Evolutionary conservation across 2,888 invertebrate species (phyloP).

Genomic region (Drosophila multiciliata): DNA sequence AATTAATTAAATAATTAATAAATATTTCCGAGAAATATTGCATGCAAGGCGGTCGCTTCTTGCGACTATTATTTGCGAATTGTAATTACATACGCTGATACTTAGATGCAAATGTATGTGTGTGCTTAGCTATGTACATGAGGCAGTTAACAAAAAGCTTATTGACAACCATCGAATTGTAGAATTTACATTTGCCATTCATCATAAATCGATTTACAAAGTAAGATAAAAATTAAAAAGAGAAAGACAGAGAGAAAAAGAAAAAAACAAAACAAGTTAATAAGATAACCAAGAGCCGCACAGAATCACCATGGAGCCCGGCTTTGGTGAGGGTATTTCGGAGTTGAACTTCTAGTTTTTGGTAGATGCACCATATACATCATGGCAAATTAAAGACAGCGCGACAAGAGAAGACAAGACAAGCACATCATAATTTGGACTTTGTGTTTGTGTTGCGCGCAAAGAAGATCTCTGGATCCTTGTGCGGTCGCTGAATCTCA

Average conservation of each 20-base stretch:
- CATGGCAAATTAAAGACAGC: conserved; percentile 10
- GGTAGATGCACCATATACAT: conserved; percentile 29
- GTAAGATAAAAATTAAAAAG: conserved; percentile 12
- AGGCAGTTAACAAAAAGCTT: conserved; percentile 58
- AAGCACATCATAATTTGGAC: conserved; percentile 84
- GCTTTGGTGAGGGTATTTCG: conserved; percentile 11
- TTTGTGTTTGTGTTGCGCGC: conserved; percentile 84
- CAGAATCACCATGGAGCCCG: conserved; percentile 16
- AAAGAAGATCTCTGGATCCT: conserved; percentile 84
- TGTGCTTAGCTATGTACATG: conserved; percentile 49
- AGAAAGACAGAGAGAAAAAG: too few species aligned
- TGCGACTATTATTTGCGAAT: conserved; percentile 58
- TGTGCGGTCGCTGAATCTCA: conserved; percentile 84
- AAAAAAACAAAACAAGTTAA: conserved; percentile 14
- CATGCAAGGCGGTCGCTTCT: conserved; percentile 72
- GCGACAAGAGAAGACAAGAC: background rate
- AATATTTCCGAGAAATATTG: conserved; percentile 50
- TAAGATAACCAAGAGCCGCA: conserved; percentile 41
- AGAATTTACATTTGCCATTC: conserved; percentile 47
- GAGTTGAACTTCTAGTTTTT: conserved; percentile 31
- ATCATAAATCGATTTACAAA: conserved; percentile 4
- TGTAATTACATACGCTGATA: conserved; percentile 26
- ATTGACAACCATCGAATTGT: conserved; percentile 66
- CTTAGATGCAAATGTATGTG: conserved; percentile 29
- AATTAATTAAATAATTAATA: conserved; percentile 39